Evolutionary conservation across 1,140 invertebrate genomes (phyloP).

Genomic region (Diploscapter pachys): DNA sequence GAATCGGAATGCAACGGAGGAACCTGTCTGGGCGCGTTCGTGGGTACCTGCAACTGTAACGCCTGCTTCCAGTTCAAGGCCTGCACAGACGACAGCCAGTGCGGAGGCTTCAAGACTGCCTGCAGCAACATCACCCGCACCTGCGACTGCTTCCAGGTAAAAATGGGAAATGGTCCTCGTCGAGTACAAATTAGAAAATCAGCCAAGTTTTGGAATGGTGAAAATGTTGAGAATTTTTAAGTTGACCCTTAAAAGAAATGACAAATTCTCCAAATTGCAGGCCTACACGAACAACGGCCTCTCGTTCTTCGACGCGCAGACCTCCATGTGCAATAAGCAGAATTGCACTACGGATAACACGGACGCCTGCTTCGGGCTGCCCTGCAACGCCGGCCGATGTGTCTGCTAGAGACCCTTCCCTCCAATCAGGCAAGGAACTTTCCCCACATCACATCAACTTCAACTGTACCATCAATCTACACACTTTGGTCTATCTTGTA

Average conservation of each 20-base stretch:
- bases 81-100: conserved; percentile 2
- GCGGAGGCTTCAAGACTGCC: conserved; percentile 10
- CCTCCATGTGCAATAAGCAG: conserved; percentile 3
- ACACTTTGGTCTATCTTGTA: no score
- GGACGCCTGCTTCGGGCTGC: conserved; percentile 1
- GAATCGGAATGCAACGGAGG: conserved; percentile 12
- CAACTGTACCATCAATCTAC: no score
- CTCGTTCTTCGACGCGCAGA: conserved; percentile 3
- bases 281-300: background rate
- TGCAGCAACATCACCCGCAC: background rate
- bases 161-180: no score
- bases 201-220: no score
- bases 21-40: background rate
- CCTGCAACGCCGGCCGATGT: conserved; percentile 8
- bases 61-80: background rate
- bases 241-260: background rate
- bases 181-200: no score
- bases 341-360: background rate
- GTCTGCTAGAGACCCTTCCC: background rate
- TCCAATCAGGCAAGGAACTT: no score
- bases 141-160: conserved; percentile 8
- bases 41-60: conserved; percentile 12
- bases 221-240: no score
- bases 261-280: background rate
- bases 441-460: no score